These are phyloP conservation scores for Dascillus cervinus DNA, from an alignment of 2,888 invertebrate species.

Conservation along the genomic window DNA sequence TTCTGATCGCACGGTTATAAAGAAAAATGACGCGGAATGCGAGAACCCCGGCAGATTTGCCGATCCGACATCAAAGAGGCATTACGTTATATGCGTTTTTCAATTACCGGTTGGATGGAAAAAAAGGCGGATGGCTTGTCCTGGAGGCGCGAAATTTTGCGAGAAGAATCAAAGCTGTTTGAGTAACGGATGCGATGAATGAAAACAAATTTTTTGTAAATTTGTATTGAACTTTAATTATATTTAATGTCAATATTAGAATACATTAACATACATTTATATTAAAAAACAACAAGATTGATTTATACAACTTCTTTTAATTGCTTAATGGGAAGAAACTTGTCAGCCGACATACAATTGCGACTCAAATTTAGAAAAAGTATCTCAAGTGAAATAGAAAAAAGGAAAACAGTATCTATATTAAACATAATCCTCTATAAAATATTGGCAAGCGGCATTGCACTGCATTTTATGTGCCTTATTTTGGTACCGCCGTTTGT, in stretches of 20 bases:
- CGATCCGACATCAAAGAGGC: too few species aligned
- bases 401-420: conserved; percentile 32
- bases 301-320: conserved; percentile 36
- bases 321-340: conserved; percentile 34
- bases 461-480: conserved; percentile 20
- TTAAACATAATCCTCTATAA: conserved; percentile 29
- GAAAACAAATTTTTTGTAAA: too few species aligned
- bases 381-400: conserved; percentile 34
- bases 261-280: conserved; percentile 41
- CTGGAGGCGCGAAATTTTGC: conserved; percentile 6
- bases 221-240: conserved; percentile 34
- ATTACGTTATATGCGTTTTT: too few species aligned
- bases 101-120: conserved; percentile 5
- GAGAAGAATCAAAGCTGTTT: conserved; percentile 5
- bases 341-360: conserved; percentile 33
- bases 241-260: conserved; percentile 39
- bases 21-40: too few species aligned
- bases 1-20: too few species aligned
- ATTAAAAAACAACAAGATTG: conserved; percentile 40
- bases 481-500: conserved; percentile 31
- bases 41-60: too few species aligned
- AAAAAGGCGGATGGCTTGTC: conserved; percentile 6
- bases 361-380: conserved; percentile 33
- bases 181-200: too few species aligned
- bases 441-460: conserved; percentile 29